These are phyloP conservation scores for Halcyon malimbica DNA, from an alignment of 2,113 vertebrate genomes.

Conservation along the genomic window DNA sequence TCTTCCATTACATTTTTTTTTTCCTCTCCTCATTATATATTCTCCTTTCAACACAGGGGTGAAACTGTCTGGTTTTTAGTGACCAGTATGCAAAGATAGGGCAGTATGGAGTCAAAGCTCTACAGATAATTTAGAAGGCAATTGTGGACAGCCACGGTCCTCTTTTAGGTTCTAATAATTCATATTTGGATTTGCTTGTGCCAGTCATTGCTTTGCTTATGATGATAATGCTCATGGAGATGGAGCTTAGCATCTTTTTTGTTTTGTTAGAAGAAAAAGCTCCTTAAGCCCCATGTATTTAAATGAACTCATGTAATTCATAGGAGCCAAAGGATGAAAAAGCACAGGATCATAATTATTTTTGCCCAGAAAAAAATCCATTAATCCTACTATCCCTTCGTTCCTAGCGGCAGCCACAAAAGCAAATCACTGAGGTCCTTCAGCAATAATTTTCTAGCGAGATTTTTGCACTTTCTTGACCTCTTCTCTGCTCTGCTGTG, in stretches of 20 bases:
- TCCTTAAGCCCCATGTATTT: conserved; percentile 45
- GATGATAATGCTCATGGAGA: conserved; percentile 43
- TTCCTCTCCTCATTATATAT: neutral
- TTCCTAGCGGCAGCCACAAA: neutral
- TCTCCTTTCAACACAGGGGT: neutral
- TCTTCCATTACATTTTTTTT: neutral
- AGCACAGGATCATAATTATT: conserved; percentile 53
- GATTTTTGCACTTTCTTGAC: neutral
- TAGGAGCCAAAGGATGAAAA: conserved; percentile 47
- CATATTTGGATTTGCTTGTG: neutral
- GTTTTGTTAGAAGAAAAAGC: conserved; percentile 9
- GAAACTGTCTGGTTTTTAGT: neutral
- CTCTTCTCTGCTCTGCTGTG: neutral
- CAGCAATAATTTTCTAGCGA: neutral
- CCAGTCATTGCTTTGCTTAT: conserved; percentile 29
- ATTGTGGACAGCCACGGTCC: neutral
- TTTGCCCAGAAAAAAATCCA: conserved; percentile 1
- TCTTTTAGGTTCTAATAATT: conserved; percentile 17
- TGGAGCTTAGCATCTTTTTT: conserved; percentile 34
- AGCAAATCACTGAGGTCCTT: conserved; percentile 1
- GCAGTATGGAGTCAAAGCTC: neutral
- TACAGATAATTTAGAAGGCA: neutral
- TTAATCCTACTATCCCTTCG: conserved; percentile 32
- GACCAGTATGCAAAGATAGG: neutral
- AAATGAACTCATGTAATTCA: conserved; percentile 43